Evolutionary conservation across 2,113 vertebrate species (phyloP).

Genomic region (Protobothrops flavoviridis): DNA sequence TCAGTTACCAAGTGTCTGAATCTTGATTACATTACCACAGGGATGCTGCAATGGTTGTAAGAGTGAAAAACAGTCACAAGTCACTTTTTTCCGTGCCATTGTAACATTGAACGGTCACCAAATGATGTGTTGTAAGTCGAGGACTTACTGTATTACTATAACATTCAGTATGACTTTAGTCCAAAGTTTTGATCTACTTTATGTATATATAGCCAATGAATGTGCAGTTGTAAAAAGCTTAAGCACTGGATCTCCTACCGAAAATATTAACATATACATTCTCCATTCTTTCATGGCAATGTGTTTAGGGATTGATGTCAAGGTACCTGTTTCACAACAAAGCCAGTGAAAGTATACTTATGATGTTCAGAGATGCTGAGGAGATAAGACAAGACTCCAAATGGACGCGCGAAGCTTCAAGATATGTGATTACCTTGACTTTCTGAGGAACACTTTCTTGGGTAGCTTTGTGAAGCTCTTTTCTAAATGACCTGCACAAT

Average conservation of each 20-base stretch:
- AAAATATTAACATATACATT: neutral
- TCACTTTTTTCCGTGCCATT: neutral
- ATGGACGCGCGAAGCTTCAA: neutral
- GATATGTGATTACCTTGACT: neutral
- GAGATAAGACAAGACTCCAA: neutral
- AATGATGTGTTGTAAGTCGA: neutral
- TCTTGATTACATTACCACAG: neutral
- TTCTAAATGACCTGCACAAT: neutral
- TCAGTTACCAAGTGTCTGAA: neutral
- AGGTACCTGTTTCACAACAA: neutral
- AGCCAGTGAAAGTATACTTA: neutral
- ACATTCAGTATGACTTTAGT: neutral
- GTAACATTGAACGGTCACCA: neutral
- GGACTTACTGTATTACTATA: neutral
- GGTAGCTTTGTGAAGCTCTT: neutral
- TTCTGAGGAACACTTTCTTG: neutral
- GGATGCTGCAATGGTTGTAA: neutral
- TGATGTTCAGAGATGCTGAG: neutral
- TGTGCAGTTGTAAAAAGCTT: neutral
- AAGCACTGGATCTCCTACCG: neutral
- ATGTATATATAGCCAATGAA: neutral
- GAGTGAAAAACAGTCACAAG: neutral
- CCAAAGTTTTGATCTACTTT: neutral
- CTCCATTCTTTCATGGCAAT: neutral
- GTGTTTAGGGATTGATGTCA: neutral